phyloP scores from a whole-genome alignment of 2,113 vertebrate species.

The Charina bottae region DNA sequence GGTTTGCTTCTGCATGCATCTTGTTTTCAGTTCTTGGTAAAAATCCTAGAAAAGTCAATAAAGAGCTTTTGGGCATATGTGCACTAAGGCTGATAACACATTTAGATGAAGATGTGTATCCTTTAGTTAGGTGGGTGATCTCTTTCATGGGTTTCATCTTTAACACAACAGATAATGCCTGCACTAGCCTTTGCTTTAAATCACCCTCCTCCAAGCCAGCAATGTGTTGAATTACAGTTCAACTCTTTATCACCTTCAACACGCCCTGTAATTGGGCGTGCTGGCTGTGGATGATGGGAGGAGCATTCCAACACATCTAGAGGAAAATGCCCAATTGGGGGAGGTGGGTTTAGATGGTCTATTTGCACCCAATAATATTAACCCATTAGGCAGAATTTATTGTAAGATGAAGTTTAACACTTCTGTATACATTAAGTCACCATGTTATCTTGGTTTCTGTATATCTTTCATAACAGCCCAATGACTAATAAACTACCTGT shows the following conservation, averaged over 20 bases:
- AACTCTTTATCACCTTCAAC: not conserved
- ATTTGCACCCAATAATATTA: not conserved
- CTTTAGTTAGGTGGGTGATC: not conserved
- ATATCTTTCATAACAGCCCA: not conserved
- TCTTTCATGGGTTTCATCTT: not conserved
- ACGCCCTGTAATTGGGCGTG: not conserved
- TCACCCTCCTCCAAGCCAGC: not conserved
- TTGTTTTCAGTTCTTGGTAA: not conserved
- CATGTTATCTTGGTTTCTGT: not conserved
- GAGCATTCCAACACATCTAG: not conserved
- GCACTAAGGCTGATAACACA: not conserved
- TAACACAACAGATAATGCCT: not conserved
- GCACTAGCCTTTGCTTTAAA: not conserved
- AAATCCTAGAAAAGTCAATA: not conserved
- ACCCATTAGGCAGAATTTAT: not conserved
- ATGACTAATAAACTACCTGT: conserved; percentile 1
- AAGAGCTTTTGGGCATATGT: not conserved
- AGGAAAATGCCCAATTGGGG: not conserved
- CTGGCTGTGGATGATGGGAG: not conserved
- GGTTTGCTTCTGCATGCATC: not conserved
- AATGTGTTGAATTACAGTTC: not conserved
- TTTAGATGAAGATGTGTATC: not conserved
- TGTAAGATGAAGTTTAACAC: not conserved
- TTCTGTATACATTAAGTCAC: not conserved
- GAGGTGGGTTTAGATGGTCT: too few relatives aligned